Conservation (phyloP, 2,797 vertebrate genomes). For the Hydrocynus forskahlii region DNA sequence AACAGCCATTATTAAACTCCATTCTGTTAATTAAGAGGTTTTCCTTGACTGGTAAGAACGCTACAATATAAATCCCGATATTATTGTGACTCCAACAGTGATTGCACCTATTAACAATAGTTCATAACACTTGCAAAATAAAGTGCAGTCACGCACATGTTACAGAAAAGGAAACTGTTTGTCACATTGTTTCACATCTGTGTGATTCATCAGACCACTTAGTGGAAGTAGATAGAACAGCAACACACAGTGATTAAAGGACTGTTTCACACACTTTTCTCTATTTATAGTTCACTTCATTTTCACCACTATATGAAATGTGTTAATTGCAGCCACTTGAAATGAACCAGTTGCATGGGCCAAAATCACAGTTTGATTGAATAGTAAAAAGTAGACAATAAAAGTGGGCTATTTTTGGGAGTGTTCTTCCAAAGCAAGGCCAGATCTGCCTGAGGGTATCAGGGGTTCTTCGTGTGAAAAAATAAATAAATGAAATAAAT, state of each 20-base stretch:
- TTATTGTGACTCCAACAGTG: background rate
- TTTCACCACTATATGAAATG: background rate
- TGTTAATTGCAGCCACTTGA: slow-evolving; percentile 1
- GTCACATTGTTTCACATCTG: background rate
- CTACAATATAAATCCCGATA: background rate
- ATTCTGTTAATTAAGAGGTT: too few species aligned
- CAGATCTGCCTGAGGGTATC: too few species aligned
- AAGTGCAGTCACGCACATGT: background rate
- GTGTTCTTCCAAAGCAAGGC: too few species aligned
- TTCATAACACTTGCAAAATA: background rate
- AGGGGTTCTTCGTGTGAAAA: too few species aligned
- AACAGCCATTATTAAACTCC: too few species aligned
- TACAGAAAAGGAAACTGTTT: background rate
- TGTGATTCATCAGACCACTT: background rate
- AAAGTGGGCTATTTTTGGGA: too few species aligned
- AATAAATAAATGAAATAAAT: too few species aligned
- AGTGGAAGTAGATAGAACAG: background rate
- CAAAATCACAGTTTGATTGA: background rate
- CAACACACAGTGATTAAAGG: background rate
- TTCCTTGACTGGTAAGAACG: too few species aligned
- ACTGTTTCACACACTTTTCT: too few species aligned
- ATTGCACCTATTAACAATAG: background rate
- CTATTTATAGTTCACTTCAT: background rate
- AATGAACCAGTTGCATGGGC: background rate
- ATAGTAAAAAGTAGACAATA: too few species aligned